A percentile compares a stretch with the other conserved stretches of the same genome.
Conservation (phyloP, 2,113 vertebrate genomes). For the Gobius niger region DNA sequence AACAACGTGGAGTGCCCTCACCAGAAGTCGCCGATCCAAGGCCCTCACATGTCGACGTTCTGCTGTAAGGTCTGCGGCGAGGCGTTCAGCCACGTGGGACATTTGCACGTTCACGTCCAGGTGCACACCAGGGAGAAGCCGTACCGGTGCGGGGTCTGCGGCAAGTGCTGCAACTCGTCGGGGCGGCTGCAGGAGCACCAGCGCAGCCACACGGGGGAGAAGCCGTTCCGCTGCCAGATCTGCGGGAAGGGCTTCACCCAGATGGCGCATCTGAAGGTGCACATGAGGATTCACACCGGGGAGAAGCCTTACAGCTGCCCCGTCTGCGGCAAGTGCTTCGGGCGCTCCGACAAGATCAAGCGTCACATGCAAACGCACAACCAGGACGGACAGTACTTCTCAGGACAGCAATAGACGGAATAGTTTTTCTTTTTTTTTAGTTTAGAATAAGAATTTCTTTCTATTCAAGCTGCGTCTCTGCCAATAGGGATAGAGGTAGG, state of each 20-base stretch:
- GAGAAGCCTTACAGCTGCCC: conserved; percentile 77
- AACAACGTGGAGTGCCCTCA: conserved; percentile 60
- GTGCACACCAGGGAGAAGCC: conserved; percentile 75
- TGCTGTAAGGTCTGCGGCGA: conserved; percentile 74
- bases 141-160: conserved; percentile 72
- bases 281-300: conserved; percentile 75
- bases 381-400: conserved; percentile 72
- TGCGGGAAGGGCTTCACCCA: conserved; percentile 76
- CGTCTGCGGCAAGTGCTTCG: conserved; percentile 75
- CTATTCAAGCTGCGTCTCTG: conserved; percentile 10
- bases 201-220: conserved; percentile 75
- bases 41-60: conserved; percentile 67
- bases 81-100: conserved; percentile 69
- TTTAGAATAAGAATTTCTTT: conserved; percentile 2
- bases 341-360: conserved; percentile 77
- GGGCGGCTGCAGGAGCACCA: conserved; percentile 74
- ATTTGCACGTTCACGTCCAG: conserved; percentile 73
- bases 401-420: conserved; percentile 62
- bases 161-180: conserved; percentile 74
- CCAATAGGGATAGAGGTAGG: conserved; percentile 32
- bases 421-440: conserved; percentile 2
- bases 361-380: conserved; percentile 75
- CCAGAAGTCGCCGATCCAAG: conserved; percentile 68
- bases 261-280: conserved; percentile 75
- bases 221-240: conserved; percentile 75